Evolutionary conservation across 2,113 vertebrate species (phyloP).

Genomic region (Macroglossus sobrinus): DNA sequence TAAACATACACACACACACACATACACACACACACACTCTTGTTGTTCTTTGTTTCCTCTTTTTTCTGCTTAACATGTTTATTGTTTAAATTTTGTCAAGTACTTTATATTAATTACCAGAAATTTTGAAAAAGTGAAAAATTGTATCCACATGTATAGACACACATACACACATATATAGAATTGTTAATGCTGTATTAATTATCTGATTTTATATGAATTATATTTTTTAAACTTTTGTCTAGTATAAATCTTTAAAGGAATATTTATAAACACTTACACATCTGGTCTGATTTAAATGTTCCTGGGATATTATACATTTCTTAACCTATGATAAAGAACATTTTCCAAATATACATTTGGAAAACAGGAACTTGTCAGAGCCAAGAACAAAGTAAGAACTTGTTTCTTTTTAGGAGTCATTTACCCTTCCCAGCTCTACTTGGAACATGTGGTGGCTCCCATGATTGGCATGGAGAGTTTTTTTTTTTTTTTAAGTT

Average conservation of each 20-base stretch:
- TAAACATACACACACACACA: not conserved
- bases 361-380: not conserved
- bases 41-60: not conserved
- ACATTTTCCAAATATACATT: conserved; percentile 22
- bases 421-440: not conserved
- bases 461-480: not conserved
- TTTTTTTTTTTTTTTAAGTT: not conserved
- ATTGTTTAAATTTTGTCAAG: conserved; percentile 16
- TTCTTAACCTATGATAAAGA: conserved; percentile 15
- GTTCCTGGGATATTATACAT: not conserved
- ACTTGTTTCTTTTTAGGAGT: not conserved
- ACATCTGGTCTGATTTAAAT: conserved; percentile 22
- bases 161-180: not conserved
- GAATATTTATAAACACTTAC: conserved; percentile 18
- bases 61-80: conserved; percentile 16
- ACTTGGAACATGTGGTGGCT: not conserved
- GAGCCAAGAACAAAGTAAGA: not conserved
- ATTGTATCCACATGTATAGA: not conserved
- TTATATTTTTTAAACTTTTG: conserved; percentile 33
- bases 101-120: conserved; percentile 29
- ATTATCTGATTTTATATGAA: conserved; percentile 9
- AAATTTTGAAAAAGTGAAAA: conserved; percentile 35
- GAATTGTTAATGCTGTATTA: conserved; percentile 6
- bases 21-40: not conserved
- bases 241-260: conserved; percentile 34